Evolutionary conservation across 1,140 invertebrate genomes (phyloP), one percentile per base, ranked within the genome.

Genomic region (Papilio machaon): DNA sequence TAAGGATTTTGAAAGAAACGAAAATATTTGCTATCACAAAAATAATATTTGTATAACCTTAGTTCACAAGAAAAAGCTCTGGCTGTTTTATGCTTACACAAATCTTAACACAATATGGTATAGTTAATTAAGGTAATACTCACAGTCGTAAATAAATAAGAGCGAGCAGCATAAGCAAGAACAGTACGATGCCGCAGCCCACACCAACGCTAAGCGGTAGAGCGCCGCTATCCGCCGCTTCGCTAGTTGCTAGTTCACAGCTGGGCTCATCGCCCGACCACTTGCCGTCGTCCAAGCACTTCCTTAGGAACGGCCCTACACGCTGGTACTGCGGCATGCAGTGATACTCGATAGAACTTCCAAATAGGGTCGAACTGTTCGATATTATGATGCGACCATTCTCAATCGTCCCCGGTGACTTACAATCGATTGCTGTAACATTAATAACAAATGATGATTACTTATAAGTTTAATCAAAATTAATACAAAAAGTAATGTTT

Each of bases 361-460:
- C 97, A 87, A 97, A 99, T 7, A 96, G 95, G 0, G 97, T 98
- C 0, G 97, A 97, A 35, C 97, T 97, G 86, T 99, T 98, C 58
- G 98, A 96, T 10, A 98, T 96, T 85, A 98, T 98, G 1, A 98
- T 96, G 82, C 98, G 95, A 0, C 98, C 98, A 89, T 98, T 98
- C 75, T 98, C 97, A 73, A 98, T 97, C 5, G 95, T 91, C 35
- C 96, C 95, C 0, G 98, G 98, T 80, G 97, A 95, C 70, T 96
- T 97, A 89, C 98, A 98, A 85, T 98, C 97, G 19, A 98, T 96
- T 83, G 96, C 98, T 98, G 90, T 35, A 95, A 70, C n/a, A n/a
- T n/a, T n/a, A n/a, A n/a, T n/a, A n/a, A n/a, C n/a, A n/a, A n/a
- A n/a, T n/a, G n/a, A n/a, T n/a, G n/a, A n/a, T n/a, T n/a, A n/a